Evolutionary conservation across 2,113 vertebrate species (phyloP).

Genomic region (Rhynchopsitta pachyrhyncha): DNA sequence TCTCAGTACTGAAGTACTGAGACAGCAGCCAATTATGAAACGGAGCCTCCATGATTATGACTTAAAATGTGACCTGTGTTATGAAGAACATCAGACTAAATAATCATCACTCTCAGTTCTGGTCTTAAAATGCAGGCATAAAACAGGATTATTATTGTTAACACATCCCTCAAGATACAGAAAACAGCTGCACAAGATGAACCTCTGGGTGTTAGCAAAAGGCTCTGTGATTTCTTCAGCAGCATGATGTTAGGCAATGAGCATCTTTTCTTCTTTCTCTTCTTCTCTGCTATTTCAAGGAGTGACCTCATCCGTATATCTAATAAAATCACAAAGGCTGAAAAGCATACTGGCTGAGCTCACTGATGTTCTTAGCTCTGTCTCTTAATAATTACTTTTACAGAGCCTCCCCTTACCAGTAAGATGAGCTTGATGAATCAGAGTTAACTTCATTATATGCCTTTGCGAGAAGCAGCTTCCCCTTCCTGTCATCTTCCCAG

Average conservation of each 20-base stretch:
- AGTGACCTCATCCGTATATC: neutral
- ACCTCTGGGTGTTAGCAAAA: neutral
- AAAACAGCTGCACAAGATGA: neutral
- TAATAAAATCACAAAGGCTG: conserved; percentile 34
- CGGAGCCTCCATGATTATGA: neutral
- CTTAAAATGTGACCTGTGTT: neutral
- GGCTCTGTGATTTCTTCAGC: neutral
- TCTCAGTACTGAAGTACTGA: neutral
- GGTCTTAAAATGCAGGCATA: neutral
- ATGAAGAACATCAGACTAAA: neutral
- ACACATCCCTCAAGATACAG: neutral
- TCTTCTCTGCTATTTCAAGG: conserved; percentile 10
- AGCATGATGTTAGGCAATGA: neutral
- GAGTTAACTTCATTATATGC: conserved; percentile 19
- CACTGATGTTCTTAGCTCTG: neutral
- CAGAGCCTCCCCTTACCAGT: neutral
- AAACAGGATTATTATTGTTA: neutral
- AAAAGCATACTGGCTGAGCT: neutral
- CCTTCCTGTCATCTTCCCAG: neutral
- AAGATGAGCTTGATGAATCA: neutral
- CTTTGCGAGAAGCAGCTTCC: neutral
- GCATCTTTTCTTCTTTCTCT: neutral
- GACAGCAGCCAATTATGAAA: neutral
- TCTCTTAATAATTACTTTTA: neutral
- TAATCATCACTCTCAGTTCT: neutral